Conservation (phyloP, 2,113 vertebrate genomes). For the Phylloscopus trochilus region DNA sequence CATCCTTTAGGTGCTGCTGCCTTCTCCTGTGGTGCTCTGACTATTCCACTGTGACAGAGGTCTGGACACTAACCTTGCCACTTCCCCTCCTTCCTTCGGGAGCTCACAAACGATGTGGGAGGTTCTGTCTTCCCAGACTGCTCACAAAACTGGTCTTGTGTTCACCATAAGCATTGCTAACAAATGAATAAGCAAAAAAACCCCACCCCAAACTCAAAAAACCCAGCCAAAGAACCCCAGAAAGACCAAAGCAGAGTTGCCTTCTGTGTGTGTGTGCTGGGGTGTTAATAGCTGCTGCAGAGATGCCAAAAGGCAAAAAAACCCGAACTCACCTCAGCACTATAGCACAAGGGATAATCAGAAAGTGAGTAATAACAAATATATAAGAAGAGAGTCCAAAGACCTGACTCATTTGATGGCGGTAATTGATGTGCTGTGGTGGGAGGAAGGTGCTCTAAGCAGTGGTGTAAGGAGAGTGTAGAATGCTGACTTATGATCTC, state of each 20-base stretch:
- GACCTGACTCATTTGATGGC: not conserved
- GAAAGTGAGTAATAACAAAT: not conserved
- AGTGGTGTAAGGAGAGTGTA: not conserved
- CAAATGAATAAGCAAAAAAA: not conserved
- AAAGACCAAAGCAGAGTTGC: not conserved
- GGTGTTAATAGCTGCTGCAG: not conserved
- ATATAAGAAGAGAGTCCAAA: not conserved
- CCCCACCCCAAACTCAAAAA: too few relatives aligned
- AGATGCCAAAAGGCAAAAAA: not conserved
- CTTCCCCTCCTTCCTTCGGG: not conserved
- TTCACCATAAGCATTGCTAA: not conserved
- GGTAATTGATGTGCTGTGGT: not conserved
- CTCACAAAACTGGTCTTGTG: not conserved
- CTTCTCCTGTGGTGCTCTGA: not conserved
- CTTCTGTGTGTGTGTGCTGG: not conserved
- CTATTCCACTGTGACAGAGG: not conserved
- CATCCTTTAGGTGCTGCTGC: not conserved
- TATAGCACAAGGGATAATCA: not conserved
- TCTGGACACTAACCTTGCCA: not conserved
- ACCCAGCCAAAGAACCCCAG: not conserved
- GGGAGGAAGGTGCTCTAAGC: not conserved
- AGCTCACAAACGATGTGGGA: not conserved
- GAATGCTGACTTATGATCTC: not conserved
- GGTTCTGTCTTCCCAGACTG: not conserved
- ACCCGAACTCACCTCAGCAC: not conserved